These are phyloP conservation scores for Drosophila novamexicana DNA, from an alignment of 1,140 invertebrate species.

Conservation along the genomic window DNA sequence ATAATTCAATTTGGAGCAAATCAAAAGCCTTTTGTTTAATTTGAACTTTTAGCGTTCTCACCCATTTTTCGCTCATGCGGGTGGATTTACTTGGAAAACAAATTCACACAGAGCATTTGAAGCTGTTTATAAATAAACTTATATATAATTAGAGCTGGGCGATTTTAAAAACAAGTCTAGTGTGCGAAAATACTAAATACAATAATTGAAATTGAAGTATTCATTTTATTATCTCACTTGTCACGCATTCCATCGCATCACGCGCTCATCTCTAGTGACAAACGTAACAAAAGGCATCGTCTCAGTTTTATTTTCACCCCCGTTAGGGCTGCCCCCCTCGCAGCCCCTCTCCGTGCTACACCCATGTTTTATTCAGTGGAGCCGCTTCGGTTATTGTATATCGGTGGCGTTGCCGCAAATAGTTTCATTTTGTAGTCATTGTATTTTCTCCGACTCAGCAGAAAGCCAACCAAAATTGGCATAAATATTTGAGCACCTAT, in stretches of 20 bases:
- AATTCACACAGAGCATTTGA: no score
- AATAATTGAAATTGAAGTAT: background rate
- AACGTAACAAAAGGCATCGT: background rate
- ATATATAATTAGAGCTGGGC: no score
- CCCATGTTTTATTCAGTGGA: slow-evolving; percentile 47
- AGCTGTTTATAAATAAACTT: no score
- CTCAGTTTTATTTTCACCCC: background rate
- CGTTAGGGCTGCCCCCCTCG: background rate
- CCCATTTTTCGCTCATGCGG: no score
- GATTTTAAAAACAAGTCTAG: no score
- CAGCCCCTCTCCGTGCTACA: background rate
- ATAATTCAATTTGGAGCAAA: no score
- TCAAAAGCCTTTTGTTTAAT: no score
- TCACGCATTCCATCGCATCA: background rate
- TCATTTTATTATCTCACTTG: background rate
- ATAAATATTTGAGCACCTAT: slow-evolving; percentile 56
- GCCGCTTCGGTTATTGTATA: slow-evolving; percentile 52
- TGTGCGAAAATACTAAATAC: no score
- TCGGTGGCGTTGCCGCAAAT: slow-evolving; percentile 48
- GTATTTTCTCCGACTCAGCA: slow-evolving; percentile 51
- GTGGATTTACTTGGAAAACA: no score
- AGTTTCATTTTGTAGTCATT: slow-evolving; percentile 61
- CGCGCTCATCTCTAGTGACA: background rate
- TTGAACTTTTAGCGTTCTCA: no score
- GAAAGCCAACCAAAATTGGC: slow-evolving; percentile 45